phyloP scores from a whole-genome alignment of 1,140 invertebrate species.

The Dreissena rostriformis region DNA sequence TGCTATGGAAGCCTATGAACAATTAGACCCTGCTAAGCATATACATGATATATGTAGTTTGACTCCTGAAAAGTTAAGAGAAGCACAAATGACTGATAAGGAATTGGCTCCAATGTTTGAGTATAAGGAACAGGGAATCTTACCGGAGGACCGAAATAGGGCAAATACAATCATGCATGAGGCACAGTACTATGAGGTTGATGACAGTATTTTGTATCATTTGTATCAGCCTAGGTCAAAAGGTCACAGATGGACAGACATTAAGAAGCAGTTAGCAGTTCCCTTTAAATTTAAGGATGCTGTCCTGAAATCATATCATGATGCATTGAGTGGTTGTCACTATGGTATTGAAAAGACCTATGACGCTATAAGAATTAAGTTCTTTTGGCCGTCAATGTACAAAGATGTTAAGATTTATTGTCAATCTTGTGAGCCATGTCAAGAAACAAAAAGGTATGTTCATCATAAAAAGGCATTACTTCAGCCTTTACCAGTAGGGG shows the following conservation, averaged over 20 bases:
- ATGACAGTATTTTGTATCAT: constrained; percentile 35
- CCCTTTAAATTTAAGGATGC: constrained; percentile 10
- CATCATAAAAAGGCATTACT: constrained; percentile 12
- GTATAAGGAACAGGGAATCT: constrained; percentile 15
- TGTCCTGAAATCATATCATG: constrained; percentile 39
- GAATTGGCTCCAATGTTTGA: not conserved
- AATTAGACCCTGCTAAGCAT: constrained; percentile 26
- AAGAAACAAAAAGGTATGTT: constrained; percentile 19
- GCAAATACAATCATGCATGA: not conserved
- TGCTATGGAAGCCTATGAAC: constrained; percentile 24
- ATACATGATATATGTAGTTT: constrained; percentile 12
- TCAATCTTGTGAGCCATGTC: constrained; percentile 46
- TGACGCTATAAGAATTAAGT: constrained; percentile 33
- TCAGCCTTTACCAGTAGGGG: not conserved
- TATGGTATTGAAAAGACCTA: constrained; percentile 41
- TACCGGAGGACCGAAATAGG: too few relatives aligned
- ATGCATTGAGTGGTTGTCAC: constrained; percentile 39
- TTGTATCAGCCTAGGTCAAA: constrained; percentile 31
- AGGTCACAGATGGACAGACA: constrained; percentile 23
- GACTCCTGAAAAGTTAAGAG: constrained; percentile 11
- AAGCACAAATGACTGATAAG: constrained; percentile 5
- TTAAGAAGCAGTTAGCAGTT: constrained; percentile 32
- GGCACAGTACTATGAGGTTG: constrained; percentile 18
- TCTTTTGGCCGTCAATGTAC: constrained; percentile 36
- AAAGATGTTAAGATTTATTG: constrained; percentile 23